Evolutionary conservation across 2,888 invertebrate genomes (phyloP), one percentile per base, ranked within the genome.

Genomic region (Hirtodrosophila alboralis): DNA sequence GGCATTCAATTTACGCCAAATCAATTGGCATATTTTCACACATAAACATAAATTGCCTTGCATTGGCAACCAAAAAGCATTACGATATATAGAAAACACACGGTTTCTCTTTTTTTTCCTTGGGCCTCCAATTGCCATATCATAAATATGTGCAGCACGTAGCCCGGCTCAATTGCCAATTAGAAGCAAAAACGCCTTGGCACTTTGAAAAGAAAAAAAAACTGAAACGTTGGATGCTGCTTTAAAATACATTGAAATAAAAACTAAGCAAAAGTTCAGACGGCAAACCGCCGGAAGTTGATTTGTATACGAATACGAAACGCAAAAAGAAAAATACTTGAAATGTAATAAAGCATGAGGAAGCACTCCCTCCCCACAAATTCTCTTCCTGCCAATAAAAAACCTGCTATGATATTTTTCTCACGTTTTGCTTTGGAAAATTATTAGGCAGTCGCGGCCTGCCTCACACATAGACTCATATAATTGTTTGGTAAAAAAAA

Each of bases 131-230:
- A 47, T 16, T 23, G 45, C 40, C 56, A 51, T 64, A 73, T 68
- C 79, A 84, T 84, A 80, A 84, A 75, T 77, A 87, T 86, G 80
- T 77, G 36, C 49, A 45, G 60, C 86, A 87, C 86, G 86, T 87
- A 76, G 75, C 28, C 47, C 77, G 79, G 85, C 86, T 85, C 86
- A 85, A 87, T 87, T 85, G 86, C 86, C 87, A 87, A 87, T 87
- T 87, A 87, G 79, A 86, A 87, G 70, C 30, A n/a, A 62, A 47
- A 73, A 70, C 61, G 75, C 60, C 61, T 38, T 48, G 74, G 57
- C 72, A 59, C 69, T 74, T 63, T 57, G 56, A 28, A 21, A 52
- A 45, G n/a, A n/a, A n/a, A n/a, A n/a, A n/a, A n/a, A n/a, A n/a
- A n/a, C n/a, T n/a, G n/a, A n/a, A n/a, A n/a, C n/a, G n/a, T n/a